These are phyloP conservation scores for Anomalospiza imberbis DNA, from an alignment of 2,797 vertebrate genomes.

Conservation along the genomic window DNA sequence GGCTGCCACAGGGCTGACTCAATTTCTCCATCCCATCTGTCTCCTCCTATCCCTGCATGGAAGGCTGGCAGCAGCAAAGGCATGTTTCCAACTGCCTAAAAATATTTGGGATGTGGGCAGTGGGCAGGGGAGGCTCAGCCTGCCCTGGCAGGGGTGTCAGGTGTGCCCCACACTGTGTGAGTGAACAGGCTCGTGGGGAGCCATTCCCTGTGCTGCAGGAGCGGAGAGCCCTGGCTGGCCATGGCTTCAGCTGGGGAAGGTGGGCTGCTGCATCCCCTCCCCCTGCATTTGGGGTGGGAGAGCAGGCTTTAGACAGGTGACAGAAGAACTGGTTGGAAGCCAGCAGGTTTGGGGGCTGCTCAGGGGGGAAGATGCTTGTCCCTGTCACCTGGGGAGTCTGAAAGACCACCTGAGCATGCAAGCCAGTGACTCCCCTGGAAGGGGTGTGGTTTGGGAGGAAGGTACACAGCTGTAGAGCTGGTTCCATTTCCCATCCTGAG, in stretches of 20 bases:
- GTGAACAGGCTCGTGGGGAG: accelerated
- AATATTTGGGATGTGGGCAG: neutral
- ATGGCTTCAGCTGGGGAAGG: neutral
- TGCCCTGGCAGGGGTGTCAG: neutral
- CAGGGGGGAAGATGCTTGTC: neutral
- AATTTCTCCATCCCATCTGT: neutral
- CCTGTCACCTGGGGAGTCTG: neutral
- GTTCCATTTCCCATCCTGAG: neutral
- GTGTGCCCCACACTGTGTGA: accelerated
- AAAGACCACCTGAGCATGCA: neutral
- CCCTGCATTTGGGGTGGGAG: neutral
- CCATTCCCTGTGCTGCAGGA: neutral
- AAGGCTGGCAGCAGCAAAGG: neutral
- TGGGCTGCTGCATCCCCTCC: neutral
- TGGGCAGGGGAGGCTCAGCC: neutral
- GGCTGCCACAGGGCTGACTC: neutral
- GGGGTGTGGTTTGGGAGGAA: neutral
- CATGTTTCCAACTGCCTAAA: neutral
- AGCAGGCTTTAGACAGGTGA: neutral
- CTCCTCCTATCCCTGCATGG: neutral
- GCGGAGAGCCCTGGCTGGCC: neutral
- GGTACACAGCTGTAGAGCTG: neutral
- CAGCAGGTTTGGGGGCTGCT: neutral
- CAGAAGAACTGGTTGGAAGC: neutral
- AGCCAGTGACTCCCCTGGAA: neutral